Evolutionary conservation across 2,113 vertebrate genomes (phyloP), one percentile per base, ranked within the genome.

Genomic region (Silurus asotus): DNA sequence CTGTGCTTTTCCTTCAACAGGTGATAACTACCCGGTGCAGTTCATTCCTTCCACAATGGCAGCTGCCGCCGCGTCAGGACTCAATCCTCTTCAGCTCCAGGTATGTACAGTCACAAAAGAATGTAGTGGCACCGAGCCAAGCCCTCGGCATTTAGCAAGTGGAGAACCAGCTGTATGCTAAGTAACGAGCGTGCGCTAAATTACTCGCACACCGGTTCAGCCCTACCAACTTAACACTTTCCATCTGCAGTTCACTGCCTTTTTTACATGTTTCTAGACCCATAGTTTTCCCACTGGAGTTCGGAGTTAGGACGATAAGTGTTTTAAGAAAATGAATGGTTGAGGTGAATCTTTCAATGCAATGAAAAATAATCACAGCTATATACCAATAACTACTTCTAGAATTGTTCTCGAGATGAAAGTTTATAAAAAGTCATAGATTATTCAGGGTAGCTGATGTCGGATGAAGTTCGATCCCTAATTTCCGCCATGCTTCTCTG

Each of bases 21-120:
- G 98, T 98, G 98, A 99, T 97, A 99, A 99, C 98, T 99, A 99
- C 96, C 98, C 98, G 13, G 97, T 99, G 96, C 98, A 99, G 98
- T 99, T 99, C 97, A 99, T 99, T 98, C 98, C 98, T 93, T 99
- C 98, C 93, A 97, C 98, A 96, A 98, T 99, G 97, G 97, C 98
- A 98, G 98, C 98, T 97, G 98, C 98, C 93, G 98, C 98, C 93
- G 97, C 98, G 94, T 99, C 98, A 95, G 98, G 98, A 96, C 97
- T 99, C 96, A 99, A 97, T 97, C 98, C 98, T 95, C 97, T 99
- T 94, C 98, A 99, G 96, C 97, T 99, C 92, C 98, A 99, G 98
- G 98, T 99, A 98, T 96, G 98, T 97, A 94, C 96, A 94, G 95
- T 92, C 95, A 96, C 94, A 95, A 93, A 89, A 94, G 95, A 94